Evolutionary conservation across 1,140 invertebrate species (phyloP).

Genomic region (Watersipora subatra): DNA sequence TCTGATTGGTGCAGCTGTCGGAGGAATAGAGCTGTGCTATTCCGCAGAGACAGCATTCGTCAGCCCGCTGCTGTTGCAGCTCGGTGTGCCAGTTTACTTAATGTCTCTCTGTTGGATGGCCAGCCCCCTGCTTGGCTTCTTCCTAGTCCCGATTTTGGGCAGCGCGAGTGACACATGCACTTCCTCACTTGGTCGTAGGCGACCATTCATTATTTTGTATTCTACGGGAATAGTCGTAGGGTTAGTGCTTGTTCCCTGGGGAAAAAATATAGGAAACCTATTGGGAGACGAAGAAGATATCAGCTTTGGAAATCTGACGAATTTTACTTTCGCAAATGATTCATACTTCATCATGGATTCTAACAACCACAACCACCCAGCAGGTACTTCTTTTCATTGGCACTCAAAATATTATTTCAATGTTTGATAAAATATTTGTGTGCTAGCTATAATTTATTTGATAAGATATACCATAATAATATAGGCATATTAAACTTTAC

Average conservation of each 20-base stretch:
- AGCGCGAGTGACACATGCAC: slow-evolving; percentile 74
- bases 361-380: slow-evolving; percentile 1
- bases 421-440: background rate
- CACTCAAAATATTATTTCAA: background rate
- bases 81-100: slow-evolving; percentile 72
- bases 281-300: slow-evolving; percentile 52
- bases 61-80: slow-evolving; percentile 79
- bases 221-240: slow-evolving; percentile 66
- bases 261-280: slow-evolving; percentile 62
- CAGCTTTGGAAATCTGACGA: background rate
- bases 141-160: slow-evolving; percentile 78
- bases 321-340: too few relatives aligned
- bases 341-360: background rate
- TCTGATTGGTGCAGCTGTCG: slow-evolving; percentile 75
- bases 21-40: slow-evolving; percentile 94
- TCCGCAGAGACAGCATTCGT: slow-evolving; percentile 93
- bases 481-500: too few relatives aligned
- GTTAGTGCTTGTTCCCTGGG: slow-evolving; percentile 60
- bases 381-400: background rate
- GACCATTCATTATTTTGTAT: slow-evolving; percentile 78
- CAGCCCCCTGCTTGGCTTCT: slow-evolving; percentile 59
- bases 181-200: slow-evolving; percentile 60
- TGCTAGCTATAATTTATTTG: too few relatives aligned
- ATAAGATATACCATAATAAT: too few relatives aligned
- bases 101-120: slow-evolving; percentile 93